These are phyloP conservation scores for Monodelphis domestica DNA, from an alignment of 2,797 vertebrate species.

Conservation along the genomic window DNA sequence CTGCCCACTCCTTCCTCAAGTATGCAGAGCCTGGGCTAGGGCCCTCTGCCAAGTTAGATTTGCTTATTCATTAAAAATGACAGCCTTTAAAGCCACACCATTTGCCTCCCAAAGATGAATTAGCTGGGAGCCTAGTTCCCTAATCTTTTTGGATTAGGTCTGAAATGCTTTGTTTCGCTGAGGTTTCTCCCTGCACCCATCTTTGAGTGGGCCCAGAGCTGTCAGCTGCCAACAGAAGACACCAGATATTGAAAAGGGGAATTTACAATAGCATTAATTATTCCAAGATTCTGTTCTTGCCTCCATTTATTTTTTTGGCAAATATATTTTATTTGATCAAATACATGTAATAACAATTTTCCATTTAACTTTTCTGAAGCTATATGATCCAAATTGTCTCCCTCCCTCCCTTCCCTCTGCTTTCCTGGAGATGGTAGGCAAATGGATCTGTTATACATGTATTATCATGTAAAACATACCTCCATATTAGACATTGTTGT, in stretches of 20 bases:
- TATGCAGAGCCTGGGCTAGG: background rate
- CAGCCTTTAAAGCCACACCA: background rate
- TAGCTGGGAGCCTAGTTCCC: background rate
- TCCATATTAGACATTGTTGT: too few relatives aligned
- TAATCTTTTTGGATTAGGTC: background rate
- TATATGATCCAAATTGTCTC: too few relatives aligned
- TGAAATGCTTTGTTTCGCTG: background rate
- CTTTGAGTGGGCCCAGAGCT: background rate
- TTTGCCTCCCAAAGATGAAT: background rate
- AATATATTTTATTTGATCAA: too few relatives aligned
- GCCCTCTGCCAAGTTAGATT: background rate
- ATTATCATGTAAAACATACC: too few relatives aligned
- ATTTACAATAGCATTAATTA: background rate
- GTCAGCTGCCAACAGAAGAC: background rate
- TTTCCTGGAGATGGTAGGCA: too few relatives aligned
- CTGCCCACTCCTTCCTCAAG: background rate
- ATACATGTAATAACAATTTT: too few relatives aligned
- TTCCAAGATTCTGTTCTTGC: background rate
- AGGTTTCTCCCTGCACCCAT: background rate
- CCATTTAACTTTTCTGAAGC: too few relatives aligned
- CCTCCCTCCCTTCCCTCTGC: too few relatives aligned
- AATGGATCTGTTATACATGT: too few relatives aligned
- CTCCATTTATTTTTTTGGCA: too few relatives aligned
- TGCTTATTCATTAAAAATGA: background rate
- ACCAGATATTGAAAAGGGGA: background rate